Evolutionary conservation across 2,888 invertebrate genomes (phyloP).

Genomic region (Andricus quercusramuli): DNA sequence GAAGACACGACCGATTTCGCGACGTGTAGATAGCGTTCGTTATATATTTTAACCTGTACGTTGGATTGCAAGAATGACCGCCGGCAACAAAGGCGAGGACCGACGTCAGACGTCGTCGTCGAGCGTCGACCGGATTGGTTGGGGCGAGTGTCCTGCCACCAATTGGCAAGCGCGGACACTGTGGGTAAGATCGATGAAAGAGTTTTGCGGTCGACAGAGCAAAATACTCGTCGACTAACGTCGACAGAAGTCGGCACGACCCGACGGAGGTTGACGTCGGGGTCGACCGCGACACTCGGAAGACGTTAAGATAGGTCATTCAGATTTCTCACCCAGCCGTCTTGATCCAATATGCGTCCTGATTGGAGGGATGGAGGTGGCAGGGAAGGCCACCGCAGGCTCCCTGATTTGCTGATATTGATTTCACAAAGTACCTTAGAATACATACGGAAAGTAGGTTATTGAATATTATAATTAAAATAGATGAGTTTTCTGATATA

Average conservation of each 20-base stretch:
- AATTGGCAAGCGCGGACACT: slow-evolving; percentile 30
- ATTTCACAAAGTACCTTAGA: not conserved
- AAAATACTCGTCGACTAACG: slow-evolving; percentile 3
- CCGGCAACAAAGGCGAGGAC: not conserved
- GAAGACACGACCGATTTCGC: slow-evolving; percentile 48
- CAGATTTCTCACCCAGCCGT: not conserved
- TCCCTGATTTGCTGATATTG: slow-evolving; percentile 3
- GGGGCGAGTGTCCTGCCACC: slow-evolving; percentile 37
- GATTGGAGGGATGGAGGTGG: not conserved
- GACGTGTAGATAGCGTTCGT: slow-evolving; percentile 42
- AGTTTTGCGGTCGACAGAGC: slow-evolving; percentile 21
- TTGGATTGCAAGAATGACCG: slow-evolving; percentile 50
- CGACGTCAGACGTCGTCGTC: slow-evolving; percentile 16
- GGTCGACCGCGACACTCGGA: not conserved
- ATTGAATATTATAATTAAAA: not conserved
- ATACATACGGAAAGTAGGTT: not conserved
- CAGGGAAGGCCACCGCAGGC: not conserved
- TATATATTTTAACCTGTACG: slow-evolving; percentile 10
- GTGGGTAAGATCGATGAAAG: slow-evolving; percentile 33
- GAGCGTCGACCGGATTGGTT: slow-evolving; percentile 26
- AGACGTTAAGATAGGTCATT: slow-evolving; percentile 3
- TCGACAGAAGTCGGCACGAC: slow-evolving; percentile 2
- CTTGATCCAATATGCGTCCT: not conserved
- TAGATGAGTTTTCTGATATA: not conserved
- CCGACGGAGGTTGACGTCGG: slow-evolving; percentile 16